Conservation (phyloP, 2,888 invertebrate species). For the Caenorhabditis sp. region DNA sequence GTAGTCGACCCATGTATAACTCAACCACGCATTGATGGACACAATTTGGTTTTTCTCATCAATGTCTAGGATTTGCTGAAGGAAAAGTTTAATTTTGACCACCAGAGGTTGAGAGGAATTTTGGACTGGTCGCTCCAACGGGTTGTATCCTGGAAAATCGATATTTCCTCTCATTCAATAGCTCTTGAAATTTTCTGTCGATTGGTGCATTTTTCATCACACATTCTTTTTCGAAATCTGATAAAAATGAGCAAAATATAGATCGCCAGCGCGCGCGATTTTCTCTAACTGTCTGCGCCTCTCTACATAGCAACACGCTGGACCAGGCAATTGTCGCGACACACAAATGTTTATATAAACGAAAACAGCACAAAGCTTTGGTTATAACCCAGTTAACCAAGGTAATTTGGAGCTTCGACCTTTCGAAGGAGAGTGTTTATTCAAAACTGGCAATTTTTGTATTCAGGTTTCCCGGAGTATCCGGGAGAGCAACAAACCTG, state of each 20-base stretch:
- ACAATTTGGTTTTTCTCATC: constrained; percentile 69
- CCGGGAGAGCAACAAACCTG: constrained; percentile 21
- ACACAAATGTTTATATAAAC: background rate
- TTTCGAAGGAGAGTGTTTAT: background rate
- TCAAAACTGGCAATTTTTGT: background rate
- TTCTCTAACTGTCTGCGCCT: too few species aligned
- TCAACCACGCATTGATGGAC: constrained; percentile 64
- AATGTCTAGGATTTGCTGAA: constrained; percentile 74
- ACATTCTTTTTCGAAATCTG: background rate
- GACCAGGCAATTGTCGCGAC: background rate
- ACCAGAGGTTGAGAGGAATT: constrained; percentile 72
- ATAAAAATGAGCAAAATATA: constrained; percentile 2
- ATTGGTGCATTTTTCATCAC: too few species aligned
- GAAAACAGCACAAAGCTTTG: background rate
- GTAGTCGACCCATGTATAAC: constrained; percentile 63
- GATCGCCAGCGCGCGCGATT: too few species aligned
- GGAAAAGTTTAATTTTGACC: constrained; percentile 72
- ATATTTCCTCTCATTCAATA: too few species aligned
- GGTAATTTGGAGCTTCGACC: background rate
- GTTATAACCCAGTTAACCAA: background rate
- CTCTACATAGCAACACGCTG: background rate
- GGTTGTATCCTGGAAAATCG: constrained; percentile 68
- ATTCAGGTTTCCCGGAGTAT: background rate
- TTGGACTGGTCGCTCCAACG: constrained; percentile 72
- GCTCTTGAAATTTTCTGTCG: too few species aligned